Percentiles rank a stretch among this genome's conserved stretches.
These are phyloP conservation scores for Hippocampus zosterae DNA, from an alignment of 2,113 vertebrate genomes.

Conservation along the genomic window DNA sequence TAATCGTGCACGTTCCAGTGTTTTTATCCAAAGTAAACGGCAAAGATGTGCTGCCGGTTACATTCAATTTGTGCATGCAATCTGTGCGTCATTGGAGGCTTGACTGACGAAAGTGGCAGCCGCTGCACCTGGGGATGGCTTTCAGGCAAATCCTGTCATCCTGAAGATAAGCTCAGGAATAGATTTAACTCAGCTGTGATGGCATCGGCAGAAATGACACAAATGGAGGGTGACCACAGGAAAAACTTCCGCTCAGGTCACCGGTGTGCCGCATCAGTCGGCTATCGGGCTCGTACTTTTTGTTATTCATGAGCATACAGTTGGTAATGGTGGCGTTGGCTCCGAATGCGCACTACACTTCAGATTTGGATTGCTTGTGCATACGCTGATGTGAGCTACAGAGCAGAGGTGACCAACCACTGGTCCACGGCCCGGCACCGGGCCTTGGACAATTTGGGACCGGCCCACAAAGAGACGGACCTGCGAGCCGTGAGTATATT, in stretches of 20 bases:
- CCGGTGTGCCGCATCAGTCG: not conserved
- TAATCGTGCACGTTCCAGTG: constrained; percentile 15
- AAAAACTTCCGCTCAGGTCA: not conserved
- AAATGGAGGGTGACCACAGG: not conserved
- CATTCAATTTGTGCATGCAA: constrained; percentile 41
- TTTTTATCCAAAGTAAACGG: constrained; percentile 14
- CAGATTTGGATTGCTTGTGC: too few relatives aligned
- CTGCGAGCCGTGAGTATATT: too few relatives aligned
- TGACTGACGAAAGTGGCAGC: constrained; percentile 36
- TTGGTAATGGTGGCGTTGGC: not conserved
- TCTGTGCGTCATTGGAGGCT: constrained; percentile 44
- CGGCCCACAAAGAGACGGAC: too few relatives aligned
- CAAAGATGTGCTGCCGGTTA: constrained; percentile 29
- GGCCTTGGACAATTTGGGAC: too few relatives aligned
- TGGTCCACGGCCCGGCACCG: too few relatives aligned
- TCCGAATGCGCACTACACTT: not conserved
- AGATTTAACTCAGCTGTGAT: not conserved
- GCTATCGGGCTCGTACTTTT: not conserved
- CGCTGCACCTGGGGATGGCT: constrained; percentile 20
- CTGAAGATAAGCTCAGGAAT: constrained; percentile 13
- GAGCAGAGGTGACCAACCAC: too few relatives aligned
- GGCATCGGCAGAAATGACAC: not conserved
- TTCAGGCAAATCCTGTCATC: constrained; percentile 20
- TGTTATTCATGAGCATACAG: not conserved
- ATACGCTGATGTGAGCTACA: too few relatives aligned